Evolutionary conservation across 2,797 vertebrate genomes (phyloP), one percentile per base, ranked within the genome.

Genomic region (Tamandua tetradactyla): DNA sequence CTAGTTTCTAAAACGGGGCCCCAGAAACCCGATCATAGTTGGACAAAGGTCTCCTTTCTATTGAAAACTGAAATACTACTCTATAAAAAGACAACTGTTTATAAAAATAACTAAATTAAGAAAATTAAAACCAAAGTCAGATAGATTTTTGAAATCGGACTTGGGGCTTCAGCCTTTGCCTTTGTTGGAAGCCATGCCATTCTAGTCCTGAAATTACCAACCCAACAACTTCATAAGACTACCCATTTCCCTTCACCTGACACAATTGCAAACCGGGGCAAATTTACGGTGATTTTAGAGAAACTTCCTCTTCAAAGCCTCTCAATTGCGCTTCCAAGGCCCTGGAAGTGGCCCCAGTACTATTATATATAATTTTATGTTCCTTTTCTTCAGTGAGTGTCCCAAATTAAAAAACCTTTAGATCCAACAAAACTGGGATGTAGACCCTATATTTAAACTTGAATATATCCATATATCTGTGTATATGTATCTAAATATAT

Each of bases 1-100:
- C 96, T 95, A 94, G 93, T 96, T 97, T 96, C 96, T 97, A 97
- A 97, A 97, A 95, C 87, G 96, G 17, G 94, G 87, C 80, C 87
- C 78, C 64, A 20, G 95, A 96, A 97, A 97, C 71, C n/a, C 95
- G 93, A 97, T 94, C 95, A 37, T 69, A 66, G 80, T 71, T 89
- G 93, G 96, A 93, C 71, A 92, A 1, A 37, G 89, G 81, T 94
- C 72, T 94, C 8, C 3, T 92, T 86, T 80, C 91, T 95, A 55
- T 94, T 95, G 94, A 93, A 96, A 96, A 94, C 89, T 78, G 75
- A 76, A 96, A 93, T 94, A 80, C 49, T 93, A 81, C 59, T 94
- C 89, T 95, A 75, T 92, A 93, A 95, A 93, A 91, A 79, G 81
- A 83, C 79, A 95, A 89, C 94, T 87, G 61, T 95, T 95, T 66